Evolutionary conservation across 2,113 vertebrate genomes (phyloP).

Genomic region (Ailuropoda melanoleuca): DNA sequence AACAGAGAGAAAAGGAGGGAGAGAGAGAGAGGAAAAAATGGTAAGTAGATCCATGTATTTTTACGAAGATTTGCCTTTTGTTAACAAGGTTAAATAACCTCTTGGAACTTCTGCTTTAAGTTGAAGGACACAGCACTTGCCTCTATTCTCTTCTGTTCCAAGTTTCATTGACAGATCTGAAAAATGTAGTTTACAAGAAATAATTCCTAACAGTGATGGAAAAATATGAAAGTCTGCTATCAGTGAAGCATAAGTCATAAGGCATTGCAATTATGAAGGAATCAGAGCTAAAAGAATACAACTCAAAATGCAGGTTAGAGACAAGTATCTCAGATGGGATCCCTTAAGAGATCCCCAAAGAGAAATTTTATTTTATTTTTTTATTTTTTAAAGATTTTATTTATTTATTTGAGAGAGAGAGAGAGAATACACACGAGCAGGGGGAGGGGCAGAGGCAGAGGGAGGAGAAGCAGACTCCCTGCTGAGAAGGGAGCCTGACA

Average conservation of each 20-base stretch:
- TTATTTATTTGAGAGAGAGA: too few species aligned
- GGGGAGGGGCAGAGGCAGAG: too few species aligned
- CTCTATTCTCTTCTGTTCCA: neutral
- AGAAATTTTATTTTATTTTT: neutral
- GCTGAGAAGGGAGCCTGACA: too few species aligned
- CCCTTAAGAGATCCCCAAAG: neutral
- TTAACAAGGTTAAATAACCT: constrained; percentile 2
- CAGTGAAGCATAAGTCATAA: neutral
- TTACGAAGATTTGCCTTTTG: neutral
- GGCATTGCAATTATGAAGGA: neutral
- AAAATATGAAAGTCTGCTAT: neutral
- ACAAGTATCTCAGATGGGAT: neutral
- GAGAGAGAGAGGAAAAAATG: too few species aligned
- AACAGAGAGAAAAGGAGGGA: neutral
- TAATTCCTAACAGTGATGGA: neutral
- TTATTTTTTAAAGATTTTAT: too few species aligned
- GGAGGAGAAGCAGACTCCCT: too few species aligned
- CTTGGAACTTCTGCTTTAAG: neutral
- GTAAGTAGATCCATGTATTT: neutral
- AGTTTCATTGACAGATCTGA: neutral
- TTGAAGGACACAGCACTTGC: neutral
- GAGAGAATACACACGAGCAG: too few species aligned
- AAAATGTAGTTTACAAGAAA: constrained; percentile 37
- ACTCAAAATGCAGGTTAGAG: neutral
- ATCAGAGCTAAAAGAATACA: neutral